Conservation (phyloP, 1,140 invertebrate species). For the Schlechtendalia chinensis region DNA sequence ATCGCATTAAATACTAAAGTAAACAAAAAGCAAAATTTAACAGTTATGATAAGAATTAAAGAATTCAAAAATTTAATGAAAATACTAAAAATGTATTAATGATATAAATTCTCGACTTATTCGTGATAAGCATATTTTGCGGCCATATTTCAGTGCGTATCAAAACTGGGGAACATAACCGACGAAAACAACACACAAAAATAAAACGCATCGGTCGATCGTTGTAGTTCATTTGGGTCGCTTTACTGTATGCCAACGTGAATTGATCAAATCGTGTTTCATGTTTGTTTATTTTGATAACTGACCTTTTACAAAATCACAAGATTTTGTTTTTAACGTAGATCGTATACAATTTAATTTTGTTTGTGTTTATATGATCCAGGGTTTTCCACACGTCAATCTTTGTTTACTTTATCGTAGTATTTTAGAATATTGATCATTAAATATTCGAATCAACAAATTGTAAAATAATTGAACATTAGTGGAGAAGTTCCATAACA, state of each 20-base stretch:
- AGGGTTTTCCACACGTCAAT: no score
- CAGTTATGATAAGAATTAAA: conserved; percentile 31
- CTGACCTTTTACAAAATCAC: no score
- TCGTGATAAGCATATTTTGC: background rate
- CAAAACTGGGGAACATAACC: background rate
- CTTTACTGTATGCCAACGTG: background rate
- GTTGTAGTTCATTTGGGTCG: background rate
- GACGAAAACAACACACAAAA: background rate
- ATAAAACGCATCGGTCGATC: background rate
- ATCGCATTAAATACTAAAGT: background rate
- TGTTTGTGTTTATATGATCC: no score
- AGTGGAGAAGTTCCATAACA: no score
- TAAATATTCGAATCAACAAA: no score
- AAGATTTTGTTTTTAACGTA: no score
- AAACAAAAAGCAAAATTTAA: conserved; percentile 23
- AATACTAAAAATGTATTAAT: background rate
- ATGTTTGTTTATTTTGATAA: no score
- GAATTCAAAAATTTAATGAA: background rate
- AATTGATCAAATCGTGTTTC: background rate
- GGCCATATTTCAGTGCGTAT: background rate
- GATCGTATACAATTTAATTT: no score
- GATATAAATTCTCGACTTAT: background rate
- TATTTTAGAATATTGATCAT: no score
- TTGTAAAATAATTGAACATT: no score
- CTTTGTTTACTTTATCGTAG: no score